Evolutionary conservation across 2,888 invertebrate genomes (phyloP), one percentile per base, ranked within the genome.

Genomic region (Stramonita haemastoma): DNA sequence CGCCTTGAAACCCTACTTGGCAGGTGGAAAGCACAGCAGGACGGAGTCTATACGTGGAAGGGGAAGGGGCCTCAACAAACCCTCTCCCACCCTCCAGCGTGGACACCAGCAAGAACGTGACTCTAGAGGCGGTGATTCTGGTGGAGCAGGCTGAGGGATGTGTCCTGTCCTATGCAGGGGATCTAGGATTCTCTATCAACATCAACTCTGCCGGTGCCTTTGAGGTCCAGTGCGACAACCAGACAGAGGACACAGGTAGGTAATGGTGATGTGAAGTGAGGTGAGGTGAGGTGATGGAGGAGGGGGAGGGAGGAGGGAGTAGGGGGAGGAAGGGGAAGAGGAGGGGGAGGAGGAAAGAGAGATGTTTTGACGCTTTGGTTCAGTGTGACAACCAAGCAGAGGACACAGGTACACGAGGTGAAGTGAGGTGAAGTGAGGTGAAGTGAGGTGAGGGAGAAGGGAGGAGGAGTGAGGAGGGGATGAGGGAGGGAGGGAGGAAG

Each of bases 181-280:
- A 57, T 6, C 1, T n/a, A 15, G 57, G 56, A 56, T 84, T 84
- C 84, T 56, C 84, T 57, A 84, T 84, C 84, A 84, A 84, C 84
- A 26, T 84, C 57, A 84, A 84, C n/a, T n/a, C n/a, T 46, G 36
- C 26, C 26, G 57, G 83, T 26, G 46, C n/a, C 56, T 84, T 84
- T 57, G 84, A 84, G 84, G 84, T 84, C 15, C 84, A 84, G 84
- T 84, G 84, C 29, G 84, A 84, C n/a, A 57, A 57, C 84, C 84
- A 84, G 84, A 57, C 57, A 17, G 56, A 57, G 57, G 57, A 29
- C 26, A 84, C 84, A 57, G 84, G 84, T 84, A 84, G 1, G 84
- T 32, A n/a, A n/a, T n/a, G n/a, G n/a, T n/a, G n/a, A n/a, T n/a
- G n/a, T n/a, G n/a, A n/a, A n/a, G n/a, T n/a, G n/a, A n/a, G n/a